Evolutionary conservation across 2,797 vertebrate genomes (phyloP), one percentile per base, ranked within the genome.

Genomic region (Microchirus variegatus): DNA sequence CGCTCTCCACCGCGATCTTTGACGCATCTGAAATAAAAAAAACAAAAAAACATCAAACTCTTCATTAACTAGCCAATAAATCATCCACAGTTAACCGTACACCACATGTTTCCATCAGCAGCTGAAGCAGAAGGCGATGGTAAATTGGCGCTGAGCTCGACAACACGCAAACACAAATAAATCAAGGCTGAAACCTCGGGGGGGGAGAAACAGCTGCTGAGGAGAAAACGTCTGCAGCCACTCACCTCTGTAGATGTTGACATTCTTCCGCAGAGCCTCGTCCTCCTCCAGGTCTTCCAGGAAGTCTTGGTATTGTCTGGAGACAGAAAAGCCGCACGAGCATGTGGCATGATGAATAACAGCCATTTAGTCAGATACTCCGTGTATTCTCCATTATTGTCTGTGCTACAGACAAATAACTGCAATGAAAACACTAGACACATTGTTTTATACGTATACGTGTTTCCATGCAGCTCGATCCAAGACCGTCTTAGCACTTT

Each of bases 211-310:
- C 48, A 13, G 43, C 26, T 46, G 53, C 68, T n/a, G n/a, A n/a
- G n/a, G n/a, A n/a, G n/a, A n/a, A n/a, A n/a, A n/a, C n/a, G n/a
- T n/a, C n/a, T 2, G 36, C 26, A 44, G 55, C 49, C 49, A 55
- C 93, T 93, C 90, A 99, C 98, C 96, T 94, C 90, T 95, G 78
- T 96, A 99, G 87, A 99, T 98, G 89, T 98, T 98, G 63, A 99
- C 56, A 41, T 99, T 98, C 88, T 97, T 99, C 78, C 98, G 94
- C 71, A 98, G 91, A 12, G 94, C 76, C 75, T 98, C 97, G 80
- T 99, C 97, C 78, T 99, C 98, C 83, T 99, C 98, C 11, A 99
- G 93, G 87, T 99, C 98, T 87, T 99, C 98, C 78, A 99, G 91
- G 90, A 99, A 99, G 85, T 99, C 98, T 76, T 97, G 95, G 86